Conservation (phyloP, 2,797 vertebrate genomes). For the Sebastes vulpes region DNA sequence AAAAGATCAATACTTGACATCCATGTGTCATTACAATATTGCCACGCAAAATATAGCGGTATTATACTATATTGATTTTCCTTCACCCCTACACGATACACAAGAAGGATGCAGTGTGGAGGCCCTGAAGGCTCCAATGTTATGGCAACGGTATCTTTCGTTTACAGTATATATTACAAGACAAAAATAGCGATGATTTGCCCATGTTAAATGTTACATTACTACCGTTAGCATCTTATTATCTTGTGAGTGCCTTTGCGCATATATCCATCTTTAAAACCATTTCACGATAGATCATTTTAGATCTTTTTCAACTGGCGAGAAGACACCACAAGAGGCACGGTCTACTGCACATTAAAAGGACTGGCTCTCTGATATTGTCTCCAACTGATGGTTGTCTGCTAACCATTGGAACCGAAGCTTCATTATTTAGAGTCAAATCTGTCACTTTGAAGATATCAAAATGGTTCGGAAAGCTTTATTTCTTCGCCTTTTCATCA, state of each 20-base stretch:
- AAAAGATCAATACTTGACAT: no score
- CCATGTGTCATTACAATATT: no score
- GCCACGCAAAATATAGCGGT: no score
- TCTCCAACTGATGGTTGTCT: not conserved
- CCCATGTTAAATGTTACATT: not conserved
- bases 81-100: not conserved
- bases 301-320: not conserved
- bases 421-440: constrained; percentile 17
- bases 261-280: not conserved
- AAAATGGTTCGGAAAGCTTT: constrained; percentile 1
- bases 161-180: not conserved
- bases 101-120: not conserved
- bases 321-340: not conserved
- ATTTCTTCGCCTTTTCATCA: constrained; percentile 20
- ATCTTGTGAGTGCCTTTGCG: not conserved
- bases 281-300: not conserved
- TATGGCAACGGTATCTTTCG: not conserved
- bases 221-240: not conserved
- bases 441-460: constrained; percentile 18
- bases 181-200: not conserved
- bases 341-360: not conserved
- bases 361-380: not conserved
- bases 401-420: constrained; percentile 1
- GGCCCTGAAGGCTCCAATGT: not conserved
- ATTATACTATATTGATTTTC: no score